Evolutionary conservation across 2,797 vertebrate genomes (phyloP).

Genomic region (Erethizon dorsatum): DNA sequence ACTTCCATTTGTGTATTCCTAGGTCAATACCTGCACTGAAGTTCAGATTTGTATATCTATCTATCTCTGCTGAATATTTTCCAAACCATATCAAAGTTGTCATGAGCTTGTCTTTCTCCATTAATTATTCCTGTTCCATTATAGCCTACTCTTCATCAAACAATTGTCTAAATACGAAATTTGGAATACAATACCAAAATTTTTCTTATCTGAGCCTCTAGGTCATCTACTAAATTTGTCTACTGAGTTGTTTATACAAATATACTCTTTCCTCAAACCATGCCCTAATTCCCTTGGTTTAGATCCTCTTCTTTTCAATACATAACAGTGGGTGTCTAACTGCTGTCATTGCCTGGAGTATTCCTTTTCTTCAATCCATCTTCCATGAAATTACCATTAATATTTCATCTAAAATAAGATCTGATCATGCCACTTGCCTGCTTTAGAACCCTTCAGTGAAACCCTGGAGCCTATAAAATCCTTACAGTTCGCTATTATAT

Average conservation of each 20-base stretch:
- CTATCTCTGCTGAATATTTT: background rate
- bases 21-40: background rate
- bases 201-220: background rate
- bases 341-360: background rate
- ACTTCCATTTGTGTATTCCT: background rate
- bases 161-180: background rate
- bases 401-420: conserved; percentile 7
- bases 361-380: background rate
- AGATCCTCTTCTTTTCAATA: background rate
- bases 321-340: background rate
- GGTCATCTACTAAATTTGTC: background rate
- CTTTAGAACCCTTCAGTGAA: background rate
- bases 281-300: background rate
- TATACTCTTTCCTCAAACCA: background rate
- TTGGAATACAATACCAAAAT: background rate
- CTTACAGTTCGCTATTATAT: background rate
- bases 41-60: background rate
- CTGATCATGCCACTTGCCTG: background rate
- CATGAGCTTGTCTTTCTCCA: background rate
- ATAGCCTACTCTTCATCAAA: background rate
- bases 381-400: background rate
- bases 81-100: background rate
- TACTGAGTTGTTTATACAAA: background rate
- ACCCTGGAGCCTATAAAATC: background rate
- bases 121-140: background rate